Evolutionary conservation across 2,888 invertebrate species (phyloP), one percentile per base, ranked within the genome.

Genomic region (Microctonus brassicae): DNA sequence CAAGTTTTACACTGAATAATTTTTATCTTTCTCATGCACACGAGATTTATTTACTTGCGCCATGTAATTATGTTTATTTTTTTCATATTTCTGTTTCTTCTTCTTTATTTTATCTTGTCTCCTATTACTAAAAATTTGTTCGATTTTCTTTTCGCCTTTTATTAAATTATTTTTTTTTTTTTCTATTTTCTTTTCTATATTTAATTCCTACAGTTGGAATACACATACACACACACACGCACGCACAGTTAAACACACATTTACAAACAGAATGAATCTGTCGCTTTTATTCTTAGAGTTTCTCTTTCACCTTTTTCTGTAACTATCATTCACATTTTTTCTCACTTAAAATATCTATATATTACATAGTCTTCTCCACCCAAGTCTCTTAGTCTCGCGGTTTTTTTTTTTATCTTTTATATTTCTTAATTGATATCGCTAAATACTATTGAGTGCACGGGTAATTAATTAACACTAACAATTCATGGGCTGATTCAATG

Each of bases 311-410:
- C 7, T 57, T 69, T 63, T 61, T 42, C 55, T 61, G 29, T 64
- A 36, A 69, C 72, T 63, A 67, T 66, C 61, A n/a, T 64, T 65
- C 61, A 60, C 68, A 42, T 68, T 55, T 64, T 70, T 74, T 71
- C 58, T 75, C 33, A 9, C 20, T 73, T 66, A 73, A 78, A 74
- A 76, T 75, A 74, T 76, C 74, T 75, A 72, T 75, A 75, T 62
- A 74, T 74, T 57, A 74, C 74, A 76, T 77, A 78, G 76, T 77
- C 76, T 77, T 76, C 70, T 74, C 73, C 77, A 76, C 78, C 52
- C 73, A 77, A 78, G 79, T 79, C 78, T 78, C 79, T 78, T 76
- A 78, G 76, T 79, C 79, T 79, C 79, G 75, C 77, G 69, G 60
- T 75, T 71, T 69, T 55, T 47, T 52, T 52, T 47, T n/a, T n/a